A percentile compares a stretch with the other conserved stretches of the same genome.
phyloP scores from a whole-genome alignment of 2,888 invertebrate species.

The Mylabris sibirica region DNA sequence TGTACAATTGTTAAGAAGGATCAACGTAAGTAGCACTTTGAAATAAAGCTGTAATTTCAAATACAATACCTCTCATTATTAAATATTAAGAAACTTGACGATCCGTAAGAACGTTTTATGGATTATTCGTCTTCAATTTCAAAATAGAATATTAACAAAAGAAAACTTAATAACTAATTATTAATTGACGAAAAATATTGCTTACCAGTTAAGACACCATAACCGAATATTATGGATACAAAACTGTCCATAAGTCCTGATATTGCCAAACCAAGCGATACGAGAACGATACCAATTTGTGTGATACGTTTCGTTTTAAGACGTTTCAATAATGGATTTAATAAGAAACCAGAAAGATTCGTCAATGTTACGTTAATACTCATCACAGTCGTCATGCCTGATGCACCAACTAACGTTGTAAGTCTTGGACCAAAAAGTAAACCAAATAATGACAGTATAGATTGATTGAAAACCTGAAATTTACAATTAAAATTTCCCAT shows the following conservation, averaged over 20 bases:
- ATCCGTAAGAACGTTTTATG: constrained; percentile 27
- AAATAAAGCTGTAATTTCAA: constrained; percentile 33
- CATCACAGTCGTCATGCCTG: constrained; percentile 73
- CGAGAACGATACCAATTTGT: constrained; percentile 64
- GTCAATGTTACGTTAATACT: constrained; percentile 72
- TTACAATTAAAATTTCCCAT: constrained; percentile 15
- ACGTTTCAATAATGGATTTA: constrained; percentile 71
- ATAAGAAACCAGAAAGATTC: constrained; percentile 72
- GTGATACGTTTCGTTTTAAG: constrained; percentile 66
- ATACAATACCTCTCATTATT: constrained; percentile 38
- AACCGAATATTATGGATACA: constrained; percentile 66
- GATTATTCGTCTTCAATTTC: constrained; percentile 17
- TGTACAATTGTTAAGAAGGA: constrained; percentile 35
- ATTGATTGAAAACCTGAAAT: constrained; percentile 70
- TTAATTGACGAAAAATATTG: constrained; percentile 20
- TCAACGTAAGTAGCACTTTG: constrained; percentile 35
- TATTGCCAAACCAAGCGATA: constrained; percentile 64
- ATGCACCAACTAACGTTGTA: constrained; percentile 70
- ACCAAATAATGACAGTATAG: constrained; percentile 74
- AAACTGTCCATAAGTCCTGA: constrained; percentile 65
- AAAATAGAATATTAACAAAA: constrained; percentile 17
- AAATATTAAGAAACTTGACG: constrained; percentile 34
- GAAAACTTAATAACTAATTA: constrained; percentile 4
- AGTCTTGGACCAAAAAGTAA: constrained; percentile 73
- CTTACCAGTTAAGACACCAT: constrained; percentile 65